Evolutionary conservation across 2,113 vertebrate genomes (phyloP).

Genomic region (Oreochromis niloticus): DNA sequence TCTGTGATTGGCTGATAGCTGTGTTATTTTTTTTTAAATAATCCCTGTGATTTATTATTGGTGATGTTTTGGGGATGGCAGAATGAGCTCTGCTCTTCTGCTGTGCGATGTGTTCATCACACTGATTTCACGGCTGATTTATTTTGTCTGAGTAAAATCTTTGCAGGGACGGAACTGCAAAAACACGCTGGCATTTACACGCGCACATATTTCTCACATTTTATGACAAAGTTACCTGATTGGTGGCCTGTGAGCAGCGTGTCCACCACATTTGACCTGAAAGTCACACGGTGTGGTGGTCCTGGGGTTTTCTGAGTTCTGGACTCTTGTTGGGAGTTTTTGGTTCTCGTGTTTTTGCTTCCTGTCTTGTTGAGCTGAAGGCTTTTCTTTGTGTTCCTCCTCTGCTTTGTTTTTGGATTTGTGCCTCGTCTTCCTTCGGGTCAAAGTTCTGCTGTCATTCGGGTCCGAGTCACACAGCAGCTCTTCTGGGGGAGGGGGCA

Average conservation of each 20-base stretch:
- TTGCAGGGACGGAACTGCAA: background rate
- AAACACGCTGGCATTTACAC: background rate
- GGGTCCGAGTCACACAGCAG: background rate
- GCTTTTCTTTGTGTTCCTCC: background rate
- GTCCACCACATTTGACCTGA: background rate
- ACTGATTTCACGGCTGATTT: background rate
- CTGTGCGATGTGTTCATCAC: background rate
- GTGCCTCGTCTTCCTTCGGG: background rate
- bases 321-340: background rate
- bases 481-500: background rate
- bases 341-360: background rate
- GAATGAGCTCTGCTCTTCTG: background rate
- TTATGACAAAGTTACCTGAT: background rate
- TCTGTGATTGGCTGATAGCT: background rate
- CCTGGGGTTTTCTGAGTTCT: background rate
- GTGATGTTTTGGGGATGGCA: background rate
- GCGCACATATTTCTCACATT: background rate
- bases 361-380: background rate
- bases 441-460: background rate
- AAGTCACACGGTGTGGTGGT: background rate
- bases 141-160: background rate
- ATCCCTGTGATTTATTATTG: background rate
- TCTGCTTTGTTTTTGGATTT: background rate
- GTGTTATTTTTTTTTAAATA: background rate
- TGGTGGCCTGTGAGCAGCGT: background rate